Base-by-base conservation (phyloP, 1,140 invertebrate species). In the Eumaeus atala region DNA sequence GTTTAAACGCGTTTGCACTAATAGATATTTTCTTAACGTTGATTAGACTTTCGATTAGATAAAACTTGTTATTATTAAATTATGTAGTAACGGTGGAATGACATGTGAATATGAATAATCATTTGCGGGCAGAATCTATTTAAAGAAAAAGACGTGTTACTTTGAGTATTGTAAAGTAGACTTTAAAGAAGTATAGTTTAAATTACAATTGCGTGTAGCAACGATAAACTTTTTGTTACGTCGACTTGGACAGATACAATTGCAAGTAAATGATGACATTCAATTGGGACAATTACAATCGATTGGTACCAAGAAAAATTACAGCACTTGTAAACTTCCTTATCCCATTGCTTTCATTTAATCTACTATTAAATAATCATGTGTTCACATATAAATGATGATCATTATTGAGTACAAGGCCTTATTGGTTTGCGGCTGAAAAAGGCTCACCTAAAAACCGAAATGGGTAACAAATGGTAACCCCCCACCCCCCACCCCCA, bases 211-310 rank as follows among this genome's bases (percentile, higher is more conserved):
- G 38, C n/a, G 12, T 40, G 38, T 11, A 4, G 5, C 9, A 40
- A 4, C n/a, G 1, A 6, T 11, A 40, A 3, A 40, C 38, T 40
- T n/a, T 40, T 40, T 40, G 38, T 40, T 14, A 40, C 38, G 4
- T 52, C n/a, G 36, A 21, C 51, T 52, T 33, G 17, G 28, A 51
- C 49, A 34, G 49, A 12, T 38, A 50, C 48, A 38, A 58, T 64
- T 58, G 62, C 58, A 64, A 64, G 52, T 61, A 64, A 64, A 58
- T 64, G 58, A 64, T 64, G 62, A 58, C 59, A 64, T 64, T 59
- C 56, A 64, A 54, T 64, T 61, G 59, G 44, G 58, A 40, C 62
- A 64, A 56, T 64, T 58, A 61, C 58, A 38, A 60, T 59, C 51
- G 58, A 64, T 58, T 55, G 55, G 53, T 61, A 49, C 49, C 58